Base-by-base conservation (phyloP, 2,113 vertebrate species). In the Malurus cyaneus region DNA sequence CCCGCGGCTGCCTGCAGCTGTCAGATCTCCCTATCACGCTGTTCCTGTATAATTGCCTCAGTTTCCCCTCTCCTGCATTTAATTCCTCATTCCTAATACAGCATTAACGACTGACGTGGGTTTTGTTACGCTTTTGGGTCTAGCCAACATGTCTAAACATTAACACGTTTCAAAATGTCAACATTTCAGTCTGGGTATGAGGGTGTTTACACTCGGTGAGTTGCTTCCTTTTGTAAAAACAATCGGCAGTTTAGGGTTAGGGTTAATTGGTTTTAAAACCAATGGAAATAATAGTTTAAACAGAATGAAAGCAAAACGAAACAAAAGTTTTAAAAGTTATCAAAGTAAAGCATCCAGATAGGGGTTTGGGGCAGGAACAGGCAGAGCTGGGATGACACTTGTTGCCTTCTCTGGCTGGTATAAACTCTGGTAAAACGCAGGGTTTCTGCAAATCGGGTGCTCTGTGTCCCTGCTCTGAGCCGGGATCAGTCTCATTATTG, bases 1-100 rank as follows among this genome's bases (percentile, higher is more conserved):
- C 18, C 47, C 1, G 0, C 3, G 1, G 3, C 21, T 19, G 49
- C 34, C 34, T 2, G 65, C 15, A 1, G 24, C n/a, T 23, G 4
- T 26, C 36, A 5, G 24, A 2, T 2, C 24, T 12, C 6, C 21
- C 21, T 14, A 36, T 29, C 34, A 1, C 3, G 11, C 28, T 28
- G 11, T 17, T n/a, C 39, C n/a, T 44, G 2, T 32, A 0, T 12
- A 3, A 15, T 36, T 7, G 3, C 2, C 5, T 13, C 34, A 2
- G 1, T 42, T 53, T 25, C 42, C 25, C 3, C 50, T 18, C 15
- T 28, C 29, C 9, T 3, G 1, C 18, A 0, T 41, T 41, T 16
- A 3, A 18, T 42, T 49, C 24, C 62, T 47, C 25, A 1, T 60
- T 76, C 12, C 18, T 49, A 61, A 32, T 25, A 2, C 2, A 0